Conservation (phyloP, 2,797 vertebrate species). For the Hydrolagus colliei region DNA sequence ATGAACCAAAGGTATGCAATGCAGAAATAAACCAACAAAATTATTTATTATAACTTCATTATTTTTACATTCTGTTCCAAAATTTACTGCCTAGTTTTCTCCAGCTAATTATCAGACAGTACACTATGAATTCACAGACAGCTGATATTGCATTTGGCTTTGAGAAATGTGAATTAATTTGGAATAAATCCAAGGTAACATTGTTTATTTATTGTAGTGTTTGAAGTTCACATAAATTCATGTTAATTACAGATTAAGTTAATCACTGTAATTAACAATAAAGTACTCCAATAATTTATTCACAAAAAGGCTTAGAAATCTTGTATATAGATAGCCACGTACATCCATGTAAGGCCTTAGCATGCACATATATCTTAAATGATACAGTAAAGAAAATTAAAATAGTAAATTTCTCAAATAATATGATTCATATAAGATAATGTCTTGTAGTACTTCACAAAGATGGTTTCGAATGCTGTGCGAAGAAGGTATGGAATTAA, state of each 20-base stretch:
- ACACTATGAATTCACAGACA: background rate
- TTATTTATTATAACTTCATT: too few relatives aligned
- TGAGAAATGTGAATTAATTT: conserved; percentile 28
- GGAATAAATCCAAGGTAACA: conserved; percentile 41
- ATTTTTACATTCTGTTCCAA: too few relatives aligned
- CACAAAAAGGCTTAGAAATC: background rate
- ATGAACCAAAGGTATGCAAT: too few relatives aligned
- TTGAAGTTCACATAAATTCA: conserved; percentile 44
- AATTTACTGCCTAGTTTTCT: background rate
- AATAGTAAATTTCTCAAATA: background rate
- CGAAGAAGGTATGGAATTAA: too few relatives aligned
- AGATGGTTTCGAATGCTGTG: too few relatives aligned
- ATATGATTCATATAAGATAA: too few relatives aligned
- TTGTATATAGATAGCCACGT: background rate
- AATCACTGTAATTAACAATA: conserved; percentile 35
- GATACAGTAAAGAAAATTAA: background rate
- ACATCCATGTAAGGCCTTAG: background rate
- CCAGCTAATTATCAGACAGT: conserved; percentile 1
- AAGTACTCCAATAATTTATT: conserved; percentile 25
- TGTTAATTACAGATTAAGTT: conserved; percentile 50
- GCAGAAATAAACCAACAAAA: too few relatives aligned
- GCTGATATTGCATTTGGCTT: background rate
- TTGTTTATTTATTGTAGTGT: conserved; percentile 42
- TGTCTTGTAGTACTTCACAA: too few relatives aligned
- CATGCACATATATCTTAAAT: background rate